Base-by-base conservation (phyloP, 1,140 invertebrate species). In the Myzus persicae region DNA sequence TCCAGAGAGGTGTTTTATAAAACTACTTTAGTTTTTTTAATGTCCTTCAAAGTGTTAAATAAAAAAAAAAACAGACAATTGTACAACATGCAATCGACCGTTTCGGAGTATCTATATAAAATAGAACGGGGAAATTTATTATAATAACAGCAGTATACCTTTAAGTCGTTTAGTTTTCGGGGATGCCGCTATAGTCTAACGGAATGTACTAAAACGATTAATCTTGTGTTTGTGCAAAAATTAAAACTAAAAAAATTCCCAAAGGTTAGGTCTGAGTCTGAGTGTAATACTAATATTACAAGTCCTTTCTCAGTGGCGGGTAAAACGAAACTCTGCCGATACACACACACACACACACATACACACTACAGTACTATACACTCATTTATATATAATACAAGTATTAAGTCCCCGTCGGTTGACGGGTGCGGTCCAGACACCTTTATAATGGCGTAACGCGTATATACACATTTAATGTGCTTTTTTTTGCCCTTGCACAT, bases 391-490 rank as follows among this genome's bases (percentile, higher is more conserved):
- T 76, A 76, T n/a, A n/a, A 76, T 76, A 76, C 84, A n/a, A 44
- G 36, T 44, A 44, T 31, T n/a, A 44, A 31, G 26, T 14, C 0
- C 14, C 26, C 24, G 42, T 20, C 40, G 84, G 26, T 20, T 26
- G 42, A 5, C 26, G 42, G 84, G 84, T 46, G 40, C 42, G 42
- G 84, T 26, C 84, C 31, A 42, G 42, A 87, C 59, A 76, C 84
- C 40, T 87, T 87, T 87, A 76, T 76, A 87, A 87, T 38, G 84
- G 36, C 31, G 84, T 87, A 87, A 87, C 42, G 42, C 26, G 84
- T 87, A 44, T n/a, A n/a, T 46, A 44, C 38, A 76, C 59, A 76
- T 76, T 40, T 46, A 87, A 87, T n/a, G 84, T 31, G 84, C 26
- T 26, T 44, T 44, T 87, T 38, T 42, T 36, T 36, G 82, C 38